Base-by-base conservation (phyloP, 2,113 vertebrate genomes). In the Nerophis lumbriciformis region DNA sequence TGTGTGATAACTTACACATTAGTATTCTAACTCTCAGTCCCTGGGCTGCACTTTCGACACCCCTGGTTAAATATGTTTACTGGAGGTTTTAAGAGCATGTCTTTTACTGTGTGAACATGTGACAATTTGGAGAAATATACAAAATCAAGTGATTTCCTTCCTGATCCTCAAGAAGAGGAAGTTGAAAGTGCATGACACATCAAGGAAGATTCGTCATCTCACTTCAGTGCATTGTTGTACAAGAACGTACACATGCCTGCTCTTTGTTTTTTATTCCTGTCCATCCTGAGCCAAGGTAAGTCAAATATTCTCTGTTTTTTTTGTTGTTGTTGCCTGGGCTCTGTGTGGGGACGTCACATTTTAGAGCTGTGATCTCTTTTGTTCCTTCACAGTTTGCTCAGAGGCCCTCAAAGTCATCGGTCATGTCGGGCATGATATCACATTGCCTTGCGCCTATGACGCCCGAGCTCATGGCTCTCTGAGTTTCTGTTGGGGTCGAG, bases 401-500 rank as follows among this genome's bases (percentile, higher is more conserved):
- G 50, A 62, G 19, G 59, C 61, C 12, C 0, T 14, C 9, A 48
- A 28, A 6, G 75, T 94, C 65, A 65, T 0, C 8, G 93, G 90
- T 44, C 6, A 53, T 1, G 63, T 61, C 10, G 92, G 93, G 10
- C 80, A 84, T 48, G 6, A 83, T 1, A 6, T 92, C 68, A 92
- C 78, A 0, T 63, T 95, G 39, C 87, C 92, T 42, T 94, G 94
- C 49, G 13, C 0, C 6, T 93, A 94, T 72, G 66, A 6, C n/a
- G 0, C 12, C 13, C 8, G 28, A 36, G 15, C 53, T n/a, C 5
- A 73, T 0, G 59, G 76, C 2, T 4, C 51, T n/a, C n/a, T 66
- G 8, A 37, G 45, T 7, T 81, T 87, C 83, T 94, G 92, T 59
- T 94, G 92, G 93, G 91, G 91, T 0, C 78, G 51, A 48, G 90